These are phyloP conservation scores for Cochlearius cochlearius DNA, from an alignment of 2,113 vertebrate species.

Conservation along the genomic window DNA sequence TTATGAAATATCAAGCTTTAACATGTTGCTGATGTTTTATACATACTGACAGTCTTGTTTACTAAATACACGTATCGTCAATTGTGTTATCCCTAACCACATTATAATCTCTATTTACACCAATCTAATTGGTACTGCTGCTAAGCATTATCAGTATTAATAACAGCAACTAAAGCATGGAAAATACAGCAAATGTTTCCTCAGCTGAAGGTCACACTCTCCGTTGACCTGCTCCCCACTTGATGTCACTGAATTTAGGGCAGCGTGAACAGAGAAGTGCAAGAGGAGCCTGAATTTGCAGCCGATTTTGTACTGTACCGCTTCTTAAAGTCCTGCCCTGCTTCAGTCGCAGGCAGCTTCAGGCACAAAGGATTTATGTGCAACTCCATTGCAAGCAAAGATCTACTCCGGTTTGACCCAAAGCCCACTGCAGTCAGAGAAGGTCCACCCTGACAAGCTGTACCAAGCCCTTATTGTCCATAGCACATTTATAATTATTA, in stretches of 20 bases:
- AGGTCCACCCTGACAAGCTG: not conserved
- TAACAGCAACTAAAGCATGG: not conserved
- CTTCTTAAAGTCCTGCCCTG: not conserved
- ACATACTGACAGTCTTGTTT: constrained; percentile 12
- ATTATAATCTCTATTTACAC: constrained; percentile 57
- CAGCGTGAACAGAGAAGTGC: not conserved
- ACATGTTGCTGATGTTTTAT: constrained; percentile 19
- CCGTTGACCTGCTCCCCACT: not conserved
- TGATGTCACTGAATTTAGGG: not conserved
- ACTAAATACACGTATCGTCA: constrained; percentile 7
- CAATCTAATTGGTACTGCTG: constrained; percentile 1
- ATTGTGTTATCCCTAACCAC: constrained; percentile 42
- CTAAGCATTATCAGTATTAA: not conserved
- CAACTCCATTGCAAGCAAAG: not conserved
- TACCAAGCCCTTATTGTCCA: not conserved
- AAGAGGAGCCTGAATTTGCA: not conserved
- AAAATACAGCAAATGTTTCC: not conserved
- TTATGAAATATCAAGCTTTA: constrained; percentile 35
- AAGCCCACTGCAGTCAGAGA: not conserved
- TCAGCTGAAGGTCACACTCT: not conserved
- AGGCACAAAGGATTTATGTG: not conserved
- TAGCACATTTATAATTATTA: not conserved
- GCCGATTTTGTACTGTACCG: not conserved
- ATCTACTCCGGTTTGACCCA: not conserved
- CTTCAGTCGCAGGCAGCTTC: not conserved